Evolutionary conservation across 2,888 invertebrate species (phyloP), one percentile per base, ranked within the genome.

Genomic region (Beris chalybata): DNA sequence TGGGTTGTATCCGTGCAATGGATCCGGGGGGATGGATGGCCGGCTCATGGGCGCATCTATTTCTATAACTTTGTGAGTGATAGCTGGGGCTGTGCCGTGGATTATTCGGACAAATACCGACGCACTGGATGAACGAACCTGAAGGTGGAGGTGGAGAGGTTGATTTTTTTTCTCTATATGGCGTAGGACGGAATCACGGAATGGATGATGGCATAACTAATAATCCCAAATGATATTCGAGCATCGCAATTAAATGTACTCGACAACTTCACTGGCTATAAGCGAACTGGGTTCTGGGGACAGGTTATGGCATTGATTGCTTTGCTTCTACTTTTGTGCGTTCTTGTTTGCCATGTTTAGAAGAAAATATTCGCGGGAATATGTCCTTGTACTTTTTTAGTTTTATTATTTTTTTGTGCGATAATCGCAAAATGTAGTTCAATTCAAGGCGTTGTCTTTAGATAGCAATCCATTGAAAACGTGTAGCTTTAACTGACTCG

Each of bases 11-110:
- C 31, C n/a, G 48, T 52, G 61, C 61, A 61, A 61, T 61, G 61
- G 59, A 61, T 61, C 61, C 38, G 61, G 67, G 64, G 65, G 67
- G 67, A 65, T 67, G 67, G 64, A 65, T 67, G 67, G 67, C 64
- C 58, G 54, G 67, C 67, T 67, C 64, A 67, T 67, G 67, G 67
- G 64, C 67, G 67, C 67, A 64, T 64, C 64, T 67, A 67, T 61
- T 61, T 61, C 61, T 31, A 15, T 50, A 61, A 22, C 31, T 43
- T 50, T 50, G 50, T 50, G 38, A 61, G 61, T 61, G 61, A 61
- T 61, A 61, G 59, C 59, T 50, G 61, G 61, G 61, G 52, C 61
- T 61, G 61, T 61, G 61, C 50, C 38, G 32, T 38, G 52, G 61
- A 61, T 61, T 61, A 61, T 61, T 61, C 52, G 50, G 61, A 61